phyloP scores from a whole-genome alignment of 2,797 vertebrate genomes.

The Diceros bicornis region DNA sequence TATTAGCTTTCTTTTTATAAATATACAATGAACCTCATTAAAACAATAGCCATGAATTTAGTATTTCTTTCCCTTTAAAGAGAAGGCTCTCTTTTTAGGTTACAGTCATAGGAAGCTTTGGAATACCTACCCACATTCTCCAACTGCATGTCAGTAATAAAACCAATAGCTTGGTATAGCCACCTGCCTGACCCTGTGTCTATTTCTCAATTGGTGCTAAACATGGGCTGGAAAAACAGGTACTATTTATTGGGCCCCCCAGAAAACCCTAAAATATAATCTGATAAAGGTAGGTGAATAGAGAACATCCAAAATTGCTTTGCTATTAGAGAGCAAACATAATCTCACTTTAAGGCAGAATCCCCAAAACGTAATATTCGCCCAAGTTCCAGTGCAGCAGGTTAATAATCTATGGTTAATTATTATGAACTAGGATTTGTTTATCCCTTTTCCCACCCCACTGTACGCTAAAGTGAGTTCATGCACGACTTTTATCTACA shows the following conservation, averaged over 20 bases:
- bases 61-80: neutral
- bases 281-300: neutral
- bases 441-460: neutral
- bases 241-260: neutral
- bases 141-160: neutral
- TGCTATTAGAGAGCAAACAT: neutral
- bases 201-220: neutral
- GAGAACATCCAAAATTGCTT: neutral
- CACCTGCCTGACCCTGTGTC: neutral
- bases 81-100: neutral
- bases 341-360: neutral
- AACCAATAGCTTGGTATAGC: neutral
- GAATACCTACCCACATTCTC: neutral
- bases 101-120: neutral
- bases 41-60: neutral
- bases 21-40: neutral
- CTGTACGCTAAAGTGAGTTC: neutral
- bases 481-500: neutral
- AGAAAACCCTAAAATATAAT: neutral
- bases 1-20: constrained; percentile 1
- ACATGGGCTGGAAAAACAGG: constrained; percentile 8
- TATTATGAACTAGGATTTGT: neutral
- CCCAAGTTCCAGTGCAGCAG: neutral
- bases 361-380: neutral
- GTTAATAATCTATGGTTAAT: neutral